Evolutionary conservation across 2,888 invertebrate species (phyloP), one percentile per base, ranked within the genome.

Genomic region (Dascillus cervinus): DNA sequence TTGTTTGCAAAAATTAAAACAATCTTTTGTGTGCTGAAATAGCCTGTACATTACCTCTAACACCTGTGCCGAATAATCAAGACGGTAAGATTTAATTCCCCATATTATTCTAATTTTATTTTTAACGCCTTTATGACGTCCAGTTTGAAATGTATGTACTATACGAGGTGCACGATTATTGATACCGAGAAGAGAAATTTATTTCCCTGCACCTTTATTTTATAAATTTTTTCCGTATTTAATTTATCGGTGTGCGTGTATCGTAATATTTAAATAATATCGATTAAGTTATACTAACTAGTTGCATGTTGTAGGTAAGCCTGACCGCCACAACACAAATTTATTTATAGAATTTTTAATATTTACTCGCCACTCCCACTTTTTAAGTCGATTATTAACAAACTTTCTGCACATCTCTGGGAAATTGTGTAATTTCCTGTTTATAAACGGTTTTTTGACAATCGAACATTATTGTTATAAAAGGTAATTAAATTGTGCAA

Each of bases 71-170:
- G 41, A 37, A 31, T 37, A 35, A n/a, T n/a, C 36, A 29, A 33
- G 39, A 39, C 38, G 42, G 46, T 46, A 46, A 44, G 43, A n/a
- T n/a, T 44, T 35, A 39, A 33, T 26, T 28, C 15, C 10, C n/a
- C n/a, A 17, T 6, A 17, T 17, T 17, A 6, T 6, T 17, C 8
- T 17, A 17, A 17, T 17, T 6, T 17, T 17, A 6, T 17, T 17
- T 17, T 6, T 17, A 17, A 6, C 17, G 17, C 17, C 17, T 8
- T 6, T 6, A 6, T 17, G 5, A 17, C 4, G 4, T 17, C 5
- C 17, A 4, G 17, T 17, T 17, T 17, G 4, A 17, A 17, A 17
- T 17, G 4, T 17, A 8, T 17, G 17, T n/a, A n/a, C n/a, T n/a
- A n/a, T n/a, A n/a, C n/a, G n/a, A n/a, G n/a, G n/a, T n/a, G n/a